These are phyloP conservation scores for Xylophagus ater DNA, from an alignment of 2,888 invertebrate genomes.

Conservation along the genomic window DNA sequence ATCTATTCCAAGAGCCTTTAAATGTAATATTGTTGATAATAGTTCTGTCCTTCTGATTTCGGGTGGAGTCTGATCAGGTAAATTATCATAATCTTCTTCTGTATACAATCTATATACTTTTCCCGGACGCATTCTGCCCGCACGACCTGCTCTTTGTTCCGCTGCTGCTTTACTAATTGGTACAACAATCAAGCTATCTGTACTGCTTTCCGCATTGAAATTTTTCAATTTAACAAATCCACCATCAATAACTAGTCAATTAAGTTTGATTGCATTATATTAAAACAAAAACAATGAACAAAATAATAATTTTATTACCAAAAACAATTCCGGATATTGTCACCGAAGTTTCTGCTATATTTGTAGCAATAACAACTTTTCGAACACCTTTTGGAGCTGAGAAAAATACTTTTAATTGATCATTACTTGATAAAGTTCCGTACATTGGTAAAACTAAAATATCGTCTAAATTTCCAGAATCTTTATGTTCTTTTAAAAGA, in stretches of 20 bases:
- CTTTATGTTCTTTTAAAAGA: slow-evolving; percentile 46
- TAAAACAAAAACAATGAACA: not conserved
- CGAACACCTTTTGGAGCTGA: slow-evolving; percentile 57
- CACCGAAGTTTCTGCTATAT: slow-evolving; percentile 93
- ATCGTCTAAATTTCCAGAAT: slow-evolving; percentile 41
- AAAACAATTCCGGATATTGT: slow-evolving; percentile 89
- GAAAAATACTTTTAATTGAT: slow-evolving; percentile 75
- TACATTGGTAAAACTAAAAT: slow-evolving; percentile 80
- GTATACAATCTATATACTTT: slow-evolving; percentile 75
- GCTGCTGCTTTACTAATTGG: slow-evolving; percentile 83
- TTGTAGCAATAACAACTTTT: slow-evolving; percentile 88
- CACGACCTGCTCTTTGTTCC: slow-evolving; percentile 82
- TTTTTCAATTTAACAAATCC: slow-evolving; percentile 92
- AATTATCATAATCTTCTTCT: slow-evolving; percentile 60
- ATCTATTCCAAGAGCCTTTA: slow-evolving; percentile 89
- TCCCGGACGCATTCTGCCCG: slow-evolving; percentile 74
- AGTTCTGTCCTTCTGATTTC: slow-evolving; percentile 89
- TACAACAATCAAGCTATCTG: slow-evolving; percentile 71
- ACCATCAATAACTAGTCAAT: slow-evolving; percentile 72
- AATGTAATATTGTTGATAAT: slow-evolving; percentile 69
- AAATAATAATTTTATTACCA: slow-evolving; percentile 43
- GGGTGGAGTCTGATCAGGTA: slow-evolving; percentile 66
- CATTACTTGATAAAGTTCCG: slow-evolving; percentile 70
- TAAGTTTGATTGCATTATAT: slow-evolving; percentile 1
- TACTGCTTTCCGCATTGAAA: slow-evolving; percentile 72